A percentile compares a stretch with the other conserved stretches of the same genome.
phyloP scores from a whole-genome alignment of 1,140 invertebrate species.

The Pseudomyrmex gracilis region DNA sequence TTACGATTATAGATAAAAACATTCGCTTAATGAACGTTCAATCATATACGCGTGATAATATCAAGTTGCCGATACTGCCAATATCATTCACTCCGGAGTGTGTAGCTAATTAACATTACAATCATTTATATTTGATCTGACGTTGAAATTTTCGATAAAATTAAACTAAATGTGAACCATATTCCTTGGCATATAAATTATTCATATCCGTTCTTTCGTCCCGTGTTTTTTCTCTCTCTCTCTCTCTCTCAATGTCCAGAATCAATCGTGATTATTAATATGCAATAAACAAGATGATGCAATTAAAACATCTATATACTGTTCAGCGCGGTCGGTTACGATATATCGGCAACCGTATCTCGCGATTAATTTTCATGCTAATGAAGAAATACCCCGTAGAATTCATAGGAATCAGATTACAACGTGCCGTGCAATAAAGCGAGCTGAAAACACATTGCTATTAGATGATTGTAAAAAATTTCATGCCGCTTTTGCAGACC shows the following conservation, averaged over 20 bases:
- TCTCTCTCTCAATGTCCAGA: conserved; percentile 29
- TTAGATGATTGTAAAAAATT: no score
- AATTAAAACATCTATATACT: conserved; percentile 23
- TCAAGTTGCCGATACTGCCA: not conserved
- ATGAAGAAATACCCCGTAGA: not conserved
- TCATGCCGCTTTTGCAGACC: no score
- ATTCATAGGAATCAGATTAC: not conserved
- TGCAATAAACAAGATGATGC: conserved; percentile 1
- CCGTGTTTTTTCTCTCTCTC: no score
- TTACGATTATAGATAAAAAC: not conserved
- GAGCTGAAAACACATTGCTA: no score
- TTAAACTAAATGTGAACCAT: conserved; percentile 75
- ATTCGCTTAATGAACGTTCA: not conserved
- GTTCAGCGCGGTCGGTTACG: not conserved
- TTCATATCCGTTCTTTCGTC: conserved; percentile 62
- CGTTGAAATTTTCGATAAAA: conserved; percentile 58
- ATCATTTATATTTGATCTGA: conserved; percentile 66
- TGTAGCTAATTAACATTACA: conserved; percentile 74
- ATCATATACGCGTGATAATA: not conserved
- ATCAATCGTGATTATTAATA: conserved; percentile 32
- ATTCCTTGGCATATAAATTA: conserved; percentile 73
- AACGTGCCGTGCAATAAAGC: no score
- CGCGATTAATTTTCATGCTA: not conserved
- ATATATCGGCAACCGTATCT: not conserved
- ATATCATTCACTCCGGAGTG: conserved; percentile 48